These are phyloP conservation scores for Gavialis gangeticus DNA, from an alignment of 2,113 vertebrate species.

Conservation along the genomic window DNA sequence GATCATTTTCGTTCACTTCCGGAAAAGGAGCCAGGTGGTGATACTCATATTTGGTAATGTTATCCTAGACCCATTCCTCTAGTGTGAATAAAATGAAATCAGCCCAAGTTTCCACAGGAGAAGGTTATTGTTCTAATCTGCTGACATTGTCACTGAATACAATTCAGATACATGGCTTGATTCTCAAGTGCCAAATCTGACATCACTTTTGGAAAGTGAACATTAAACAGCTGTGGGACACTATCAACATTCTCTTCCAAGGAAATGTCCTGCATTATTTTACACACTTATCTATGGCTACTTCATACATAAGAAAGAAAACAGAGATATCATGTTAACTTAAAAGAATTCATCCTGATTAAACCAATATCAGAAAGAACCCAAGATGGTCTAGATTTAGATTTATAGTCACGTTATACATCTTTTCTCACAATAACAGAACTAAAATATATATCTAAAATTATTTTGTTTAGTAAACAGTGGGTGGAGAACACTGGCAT, in stretches of 20 bases:
- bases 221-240: no score
- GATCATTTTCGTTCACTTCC: neutral
- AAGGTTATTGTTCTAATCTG: neutral
- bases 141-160: neutral
- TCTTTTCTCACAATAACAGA: neutral
- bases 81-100: neutral
- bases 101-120: neutral
- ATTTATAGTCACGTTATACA: neutral
- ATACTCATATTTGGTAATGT: neutral
- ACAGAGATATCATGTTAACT: neutral
- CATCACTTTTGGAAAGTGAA: neutral
- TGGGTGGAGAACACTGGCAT: neutral
- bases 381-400: neutral
- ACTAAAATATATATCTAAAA: neutral
- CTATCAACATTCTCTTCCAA: no score
- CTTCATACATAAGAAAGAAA: neutral
- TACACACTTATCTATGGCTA: neutral
- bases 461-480: neutral
- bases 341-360: neutral
- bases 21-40: neutral
- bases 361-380: neutral
- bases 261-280: neutral
- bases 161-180: rapidly evolving
- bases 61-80: neutral
- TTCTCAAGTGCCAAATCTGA: neutral